Evolutionary conservation across 2,888 invertebrate genomes (phyloP).

Genomic region (Drosophila kambysellisi): DNA sequence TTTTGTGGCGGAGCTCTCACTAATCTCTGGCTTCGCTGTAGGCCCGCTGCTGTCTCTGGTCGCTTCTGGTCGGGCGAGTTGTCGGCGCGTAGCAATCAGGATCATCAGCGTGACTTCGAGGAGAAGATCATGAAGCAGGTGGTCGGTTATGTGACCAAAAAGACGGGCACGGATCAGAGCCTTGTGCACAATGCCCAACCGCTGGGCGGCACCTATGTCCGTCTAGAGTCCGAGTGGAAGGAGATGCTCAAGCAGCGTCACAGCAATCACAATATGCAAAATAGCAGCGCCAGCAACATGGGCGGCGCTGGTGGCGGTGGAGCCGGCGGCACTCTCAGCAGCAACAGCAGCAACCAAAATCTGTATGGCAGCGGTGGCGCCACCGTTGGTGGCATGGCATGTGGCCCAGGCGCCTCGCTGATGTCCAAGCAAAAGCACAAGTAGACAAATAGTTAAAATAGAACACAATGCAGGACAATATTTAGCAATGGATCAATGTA

Average conservation of each 20-base stretch:
- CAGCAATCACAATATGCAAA: constrained; percentile 55
- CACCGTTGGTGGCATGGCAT: constrained; percentile 27
- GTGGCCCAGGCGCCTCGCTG: constrained; percentile 25
- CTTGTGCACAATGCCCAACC: constrained; percentile 66
- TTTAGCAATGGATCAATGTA: constrained; percentile 27
- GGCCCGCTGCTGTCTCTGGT: constrained; percentile 84
- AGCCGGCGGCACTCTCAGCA: constrained; percentile 6
- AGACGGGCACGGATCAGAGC: constrained; percentile 81
- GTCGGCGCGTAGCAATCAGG: constrained; percentile 94
- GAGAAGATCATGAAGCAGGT: constrained; percentile 89
- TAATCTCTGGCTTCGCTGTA: constrained; percentile 11
- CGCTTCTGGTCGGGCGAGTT: constrained; percentile 91
- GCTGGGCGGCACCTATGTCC: constrained; percentile 90
- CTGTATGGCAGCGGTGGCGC: constrained; percentile 22
- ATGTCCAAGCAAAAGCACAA: constrained; percentile 72
- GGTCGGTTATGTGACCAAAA: constrained; percentile 82
- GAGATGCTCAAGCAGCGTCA: constrained; percentile 86
- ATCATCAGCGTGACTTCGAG: constrained; percentile 93
- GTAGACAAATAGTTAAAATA: constrained; percentile 37
- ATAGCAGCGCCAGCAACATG: constrained; percentile 15
- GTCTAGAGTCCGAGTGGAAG: constrained; percentile 92
- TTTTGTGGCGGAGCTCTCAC: rapidly evolving
- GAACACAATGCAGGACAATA: constrained; percentile 31
- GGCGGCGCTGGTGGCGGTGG: constrained; percentile 1
- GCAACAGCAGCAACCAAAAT: constrained; percentile 37